These are phyloP conservation scores for Malurus melanocephalus DNA, from an alignment of 2,113 vertebrate species.

Conservation along the genomic window DNA sequence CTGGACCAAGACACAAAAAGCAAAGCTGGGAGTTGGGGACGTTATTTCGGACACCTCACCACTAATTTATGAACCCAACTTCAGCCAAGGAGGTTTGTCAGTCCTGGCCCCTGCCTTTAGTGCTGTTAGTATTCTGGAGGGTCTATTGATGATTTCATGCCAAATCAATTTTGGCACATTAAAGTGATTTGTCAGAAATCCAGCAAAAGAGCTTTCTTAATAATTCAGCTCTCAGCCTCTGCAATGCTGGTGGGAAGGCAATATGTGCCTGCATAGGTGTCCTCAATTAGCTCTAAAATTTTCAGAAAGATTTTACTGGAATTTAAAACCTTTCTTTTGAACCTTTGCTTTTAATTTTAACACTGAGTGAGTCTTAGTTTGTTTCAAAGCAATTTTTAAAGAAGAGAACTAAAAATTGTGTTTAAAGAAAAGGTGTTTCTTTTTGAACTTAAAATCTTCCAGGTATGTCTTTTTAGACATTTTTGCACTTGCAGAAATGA, in stretches of 20 bases:
- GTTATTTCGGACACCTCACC: not conserved
- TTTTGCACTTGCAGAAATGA: not conserved
- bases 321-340: not conserved
- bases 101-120: conserved; percentile 16
- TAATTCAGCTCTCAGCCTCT: conserved; percentile 34
- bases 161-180: conserved; percentile 59
- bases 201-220: conserved; percentile 49
- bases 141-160: conserved; percentile 30
- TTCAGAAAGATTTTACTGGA: conserved; percentile 10
- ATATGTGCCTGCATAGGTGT: not conserved
- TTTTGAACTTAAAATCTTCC: not conserved
- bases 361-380: not conserved
- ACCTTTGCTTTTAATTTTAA: not conserved
- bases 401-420: not conserved
- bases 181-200: conserved; percentile 58
- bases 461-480: not conserved
- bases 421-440: not conserved
- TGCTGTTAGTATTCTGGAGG: conserved; percentile 40
- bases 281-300: conserved; percentile 5
- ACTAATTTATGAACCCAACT: not conserved
- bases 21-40: not conserved
- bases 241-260: not conserved
- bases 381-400: not conserved
- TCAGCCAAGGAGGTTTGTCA: conserved; percentile 27
- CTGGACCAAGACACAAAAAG: not conserved